A percentile compares a stretch with the other conserved stretches of the same genome.
These are phyloP conservation scores for Machimus rusticus DNA, from an alignment of 2,888 invertebrate genomes.

Conservation along the genomic window DNA sequence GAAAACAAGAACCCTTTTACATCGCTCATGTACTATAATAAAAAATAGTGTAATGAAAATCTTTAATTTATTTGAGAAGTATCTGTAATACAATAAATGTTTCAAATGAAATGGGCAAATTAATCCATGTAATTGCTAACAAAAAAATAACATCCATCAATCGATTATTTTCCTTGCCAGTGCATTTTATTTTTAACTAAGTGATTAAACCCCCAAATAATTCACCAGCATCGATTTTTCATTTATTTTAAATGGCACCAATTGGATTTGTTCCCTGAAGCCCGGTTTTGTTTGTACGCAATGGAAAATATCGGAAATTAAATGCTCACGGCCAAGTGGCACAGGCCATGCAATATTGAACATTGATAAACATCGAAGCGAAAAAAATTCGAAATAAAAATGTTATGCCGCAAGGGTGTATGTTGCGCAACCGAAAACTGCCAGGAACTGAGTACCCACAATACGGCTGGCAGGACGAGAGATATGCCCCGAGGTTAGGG, in stretches of 20 bases:
- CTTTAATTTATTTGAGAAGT: no score
- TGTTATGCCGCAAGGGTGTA: not conserved
- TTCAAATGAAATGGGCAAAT: not conserved
- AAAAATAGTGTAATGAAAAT: not conserved
- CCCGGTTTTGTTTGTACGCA: not conserved
- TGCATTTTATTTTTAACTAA: not conserved
- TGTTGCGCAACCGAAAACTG: not conserved
- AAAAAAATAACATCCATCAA: not conserved
- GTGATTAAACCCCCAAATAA: not conserved
- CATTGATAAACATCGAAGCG: not conserved
- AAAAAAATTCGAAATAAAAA: not conserved
- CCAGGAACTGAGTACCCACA: not conserved
- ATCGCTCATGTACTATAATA: not conserved
- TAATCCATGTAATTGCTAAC: not conserved
- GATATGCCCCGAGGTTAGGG: not conserved
- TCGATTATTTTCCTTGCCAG: not conserved
- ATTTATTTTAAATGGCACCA: not conserved
- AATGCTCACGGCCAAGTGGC: not conserved
- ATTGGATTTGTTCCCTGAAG: not conserved
- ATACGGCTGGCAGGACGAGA: not conserved
- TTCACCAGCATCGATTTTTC: not conserved
- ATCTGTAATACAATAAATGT: not conserved
- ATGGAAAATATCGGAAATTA: not conserved
- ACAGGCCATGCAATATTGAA: not conserved
- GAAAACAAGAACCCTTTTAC: not conserved